Percentiles rank a stretch among this genome's conserved stretches.
phyloP scores from a whole-genome alignment of 1,140 invertebrate species.

The Frieseomelitta varia region DNA sequence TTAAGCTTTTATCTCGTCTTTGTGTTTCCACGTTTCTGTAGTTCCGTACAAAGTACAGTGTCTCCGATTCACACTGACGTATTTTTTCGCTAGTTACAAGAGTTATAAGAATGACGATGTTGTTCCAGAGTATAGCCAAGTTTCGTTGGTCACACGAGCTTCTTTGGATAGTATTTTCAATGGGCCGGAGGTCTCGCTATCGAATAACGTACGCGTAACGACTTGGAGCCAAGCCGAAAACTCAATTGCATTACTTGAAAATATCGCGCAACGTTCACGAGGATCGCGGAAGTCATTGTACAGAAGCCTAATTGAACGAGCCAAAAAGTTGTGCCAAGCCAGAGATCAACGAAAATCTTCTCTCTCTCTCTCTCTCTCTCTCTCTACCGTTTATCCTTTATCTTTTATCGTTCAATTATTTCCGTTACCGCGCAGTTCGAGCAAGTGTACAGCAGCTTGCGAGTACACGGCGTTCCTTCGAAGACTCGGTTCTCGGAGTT shows the following conservation, averaged over 20 bases:
- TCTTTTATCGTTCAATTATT: slow-evolving; percentile 7
- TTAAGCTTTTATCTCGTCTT: slow-evolving; percentile 12
- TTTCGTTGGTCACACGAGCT: background rate
- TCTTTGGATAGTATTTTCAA: background rate
- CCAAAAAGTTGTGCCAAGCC: slow-evolving; percentile 13
- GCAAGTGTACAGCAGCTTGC: background rate
- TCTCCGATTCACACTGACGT: slow-evolving; percentile 13
- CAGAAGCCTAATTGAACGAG: slow-evolving; percentile 22
- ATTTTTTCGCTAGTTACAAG: background rate
- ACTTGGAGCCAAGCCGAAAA: slow-evolving; percentile 51
- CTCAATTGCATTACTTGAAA: slow-evolving; percentile 28
- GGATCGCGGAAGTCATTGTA: slow-evolving; percentile 11
- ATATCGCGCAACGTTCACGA: slow-evolving; percentile 24
- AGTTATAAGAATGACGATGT: slow-evolving; percentile 8
- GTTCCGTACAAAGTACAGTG: background rate
- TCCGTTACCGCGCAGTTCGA: background rate
- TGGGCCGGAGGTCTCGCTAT: background rate
- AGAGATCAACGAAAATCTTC: background rate
- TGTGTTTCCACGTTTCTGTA: slow-evolving; percentile 23
- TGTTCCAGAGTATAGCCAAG: background rate
- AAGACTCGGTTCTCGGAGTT: background rate
- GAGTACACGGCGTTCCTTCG: background rate
- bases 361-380: too few relatives aligned
- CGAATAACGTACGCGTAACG: slow-evolving; percentile 41
- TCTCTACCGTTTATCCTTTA: too few relatives aligned